Conservation (phyloP, 2,888 invertebrate genomes). For the Abrostola triplasia region DNA sequence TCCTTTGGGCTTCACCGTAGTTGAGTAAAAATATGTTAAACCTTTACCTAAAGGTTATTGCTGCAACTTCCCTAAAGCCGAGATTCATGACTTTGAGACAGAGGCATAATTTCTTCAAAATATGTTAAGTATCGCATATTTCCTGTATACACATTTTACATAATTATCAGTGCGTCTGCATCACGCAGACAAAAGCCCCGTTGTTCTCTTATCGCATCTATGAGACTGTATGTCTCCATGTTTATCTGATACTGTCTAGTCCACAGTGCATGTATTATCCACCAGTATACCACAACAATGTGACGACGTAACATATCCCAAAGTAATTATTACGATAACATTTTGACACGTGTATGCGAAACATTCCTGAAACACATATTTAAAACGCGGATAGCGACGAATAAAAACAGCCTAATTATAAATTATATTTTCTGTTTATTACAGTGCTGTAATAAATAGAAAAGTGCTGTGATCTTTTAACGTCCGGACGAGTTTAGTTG, state of each 20-base stretch:
- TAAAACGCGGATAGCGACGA: neutral
- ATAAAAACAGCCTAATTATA: neutral
- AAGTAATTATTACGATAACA: constrained; percentile 34
- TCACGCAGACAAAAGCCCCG: constrained; percentile 37
- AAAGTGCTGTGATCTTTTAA: constrained; percentile 16
- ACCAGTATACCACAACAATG: constrained; percentile 21
- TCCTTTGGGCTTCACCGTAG: no score
- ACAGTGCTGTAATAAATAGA: neutral
- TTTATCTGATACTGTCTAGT: constrained; percentile 46
- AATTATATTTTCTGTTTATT: constrained; percentile 26
- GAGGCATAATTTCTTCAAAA: neutral
- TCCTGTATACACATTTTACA: constrained; percentile 25
- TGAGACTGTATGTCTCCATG: constrained; percentile 49
- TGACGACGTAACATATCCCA: constrained; percentile 16
- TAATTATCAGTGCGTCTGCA: constrained; percentile 38
- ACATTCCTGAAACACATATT: neutral
- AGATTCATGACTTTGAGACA: neutral
- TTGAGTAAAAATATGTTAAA: no score
- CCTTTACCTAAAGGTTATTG: neutral
- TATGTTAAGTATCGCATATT: neutral
- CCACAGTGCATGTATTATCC: constrained; percentile 41
- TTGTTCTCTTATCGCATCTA: constrained; percentile 43
- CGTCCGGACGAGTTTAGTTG: constrained; percentile 15
- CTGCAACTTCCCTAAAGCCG: neutral
- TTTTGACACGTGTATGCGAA: constrained; percentile 25